Conservation (phyloP, 2,113 vertebrate species). For the Aythya baeri region DNA sequence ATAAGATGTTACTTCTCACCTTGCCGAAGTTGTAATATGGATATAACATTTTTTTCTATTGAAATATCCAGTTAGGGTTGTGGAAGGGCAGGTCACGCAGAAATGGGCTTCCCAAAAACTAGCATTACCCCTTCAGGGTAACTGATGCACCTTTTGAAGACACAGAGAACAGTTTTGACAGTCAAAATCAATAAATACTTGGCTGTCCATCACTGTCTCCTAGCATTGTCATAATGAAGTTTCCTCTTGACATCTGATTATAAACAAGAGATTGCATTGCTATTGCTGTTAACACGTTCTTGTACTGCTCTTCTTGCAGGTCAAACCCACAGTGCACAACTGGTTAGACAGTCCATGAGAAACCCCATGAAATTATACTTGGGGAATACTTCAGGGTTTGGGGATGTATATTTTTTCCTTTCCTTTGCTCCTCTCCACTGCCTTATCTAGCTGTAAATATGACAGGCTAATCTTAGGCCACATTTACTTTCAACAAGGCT, state of each 20-base stretch:
- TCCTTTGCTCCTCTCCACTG: background rate
- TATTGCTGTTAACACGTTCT: background rate
- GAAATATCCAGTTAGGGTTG: constrained; percentile 36
- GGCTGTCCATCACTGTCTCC: background rate
- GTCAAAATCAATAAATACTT: background rate
- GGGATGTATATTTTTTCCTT: fast-evolving
- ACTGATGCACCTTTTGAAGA: background rate
- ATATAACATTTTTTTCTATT: background rate
- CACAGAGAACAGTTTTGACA: background rate
- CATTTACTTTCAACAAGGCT: background rate
- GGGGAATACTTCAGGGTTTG: background rate
- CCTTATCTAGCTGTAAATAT: background rate
- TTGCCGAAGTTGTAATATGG: constrained; percentile 25
- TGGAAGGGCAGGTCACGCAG: background rate
- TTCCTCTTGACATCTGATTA: background rate
- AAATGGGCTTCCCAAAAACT: background rate
- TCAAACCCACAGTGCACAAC: background rate
- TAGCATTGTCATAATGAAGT: background rate
- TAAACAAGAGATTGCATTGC: background rate
- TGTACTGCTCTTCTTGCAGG: background rate
- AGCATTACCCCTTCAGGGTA: background rate
- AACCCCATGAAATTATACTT: background rate
- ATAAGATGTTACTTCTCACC: constrained; percentile 30
- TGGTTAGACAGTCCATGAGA: background rate
- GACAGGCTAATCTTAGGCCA: background rate